Conservation (phyloP, 2,797 vertebrate genomes). For the Coluber constrictor region DNA sequence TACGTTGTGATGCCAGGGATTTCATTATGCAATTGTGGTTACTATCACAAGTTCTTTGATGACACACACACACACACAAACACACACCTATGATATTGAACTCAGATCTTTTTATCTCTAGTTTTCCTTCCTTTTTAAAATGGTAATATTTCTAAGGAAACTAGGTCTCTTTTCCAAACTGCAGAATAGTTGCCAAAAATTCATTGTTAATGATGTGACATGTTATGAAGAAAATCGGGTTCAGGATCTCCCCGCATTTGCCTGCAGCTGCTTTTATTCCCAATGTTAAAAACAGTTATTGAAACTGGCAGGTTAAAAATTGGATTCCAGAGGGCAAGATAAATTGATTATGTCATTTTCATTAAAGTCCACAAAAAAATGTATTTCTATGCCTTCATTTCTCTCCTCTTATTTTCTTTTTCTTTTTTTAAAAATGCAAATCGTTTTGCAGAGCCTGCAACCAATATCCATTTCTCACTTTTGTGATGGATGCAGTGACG, state of each 20-base stretch:
- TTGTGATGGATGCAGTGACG: constrained; percentile 11
- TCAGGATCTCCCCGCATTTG: constrained; percentile 9
- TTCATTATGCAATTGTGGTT: neutral
- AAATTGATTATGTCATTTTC: constrained; percentile 45
- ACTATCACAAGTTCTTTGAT: neutral
- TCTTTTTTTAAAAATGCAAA: neutral
- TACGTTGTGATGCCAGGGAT: neutral
- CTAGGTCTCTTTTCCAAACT: constrained; percentile 5
- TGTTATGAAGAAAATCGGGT: constrained; percentile 21
- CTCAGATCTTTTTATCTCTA: neutral
- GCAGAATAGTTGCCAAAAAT: constrained; percentile 13
- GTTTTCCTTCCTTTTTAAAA: neutral
- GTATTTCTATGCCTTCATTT: constrained; percentile 26
- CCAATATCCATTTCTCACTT: constrained; percentile 9
- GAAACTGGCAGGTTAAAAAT: constrained; percentile 54
- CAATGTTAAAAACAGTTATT: constrained; percentile 48
- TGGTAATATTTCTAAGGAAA: neutral
- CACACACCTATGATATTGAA: neutral
- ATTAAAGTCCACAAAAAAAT: constrained; percentile 39
- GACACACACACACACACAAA: neutral
- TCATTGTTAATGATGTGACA: constrained; percentile 24
- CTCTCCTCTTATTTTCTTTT: neutral
- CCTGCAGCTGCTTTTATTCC: constrained; percentile 45
- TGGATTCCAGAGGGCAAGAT: constrained; percentile 46
- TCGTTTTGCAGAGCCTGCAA: constrained; percentile 15